Base-by-base conservation (phyloP, 2,888 invertebrate species). In the Pyralis farinalis region DNA sequence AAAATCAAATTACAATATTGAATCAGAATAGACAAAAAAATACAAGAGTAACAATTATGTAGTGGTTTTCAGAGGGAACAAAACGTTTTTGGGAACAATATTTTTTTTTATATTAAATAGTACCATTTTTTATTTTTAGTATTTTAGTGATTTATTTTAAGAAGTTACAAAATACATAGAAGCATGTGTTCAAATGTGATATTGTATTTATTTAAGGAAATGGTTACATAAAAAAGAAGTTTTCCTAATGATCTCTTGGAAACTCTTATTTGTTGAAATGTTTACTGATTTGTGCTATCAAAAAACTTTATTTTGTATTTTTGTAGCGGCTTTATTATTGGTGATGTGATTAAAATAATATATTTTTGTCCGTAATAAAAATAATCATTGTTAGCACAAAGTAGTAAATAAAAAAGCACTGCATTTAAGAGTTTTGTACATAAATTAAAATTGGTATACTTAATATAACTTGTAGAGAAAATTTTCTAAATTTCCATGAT, bases 141-240 rank as follows among this genome's bases (percentile, higher is more conserved):
- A 43, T 41, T 45, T 46, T 47, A 51, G 39, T 48, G 44, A 44
- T 57, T 71, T 65, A 59, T 52, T 59, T 71, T 71, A 71, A 68
- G 53, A 45, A 53, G 56, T 69, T 71, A 74, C 63, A 72, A 76
- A 73, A 71, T 64, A 57, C 66, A 68, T 62, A 68, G 74, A 83
- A 76, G 76, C 73, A 85, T 88, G 86, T 88, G 87, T 88, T 87
- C 87, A 88, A 82, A 81, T 87, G 87, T 88, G 88, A 88, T 88
- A 88, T 71, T 65, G 73, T 80, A 81, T 81, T 80, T 85, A 74
- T 79, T 81, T 84, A 84, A 82, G 84, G 69, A 70, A 68, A 63
- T 58, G 67, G 67, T 71, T 62, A 67, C 70, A 65, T 74, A 76
- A 68, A 62, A 51, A 71, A 70, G 65, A 83, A 86, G 86, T 86